These are phyloP conservation scores for Telmatherina bonti DNA, from an alignment of 2,797 vertebrate species.

Conservation along the genomic window DNA sequence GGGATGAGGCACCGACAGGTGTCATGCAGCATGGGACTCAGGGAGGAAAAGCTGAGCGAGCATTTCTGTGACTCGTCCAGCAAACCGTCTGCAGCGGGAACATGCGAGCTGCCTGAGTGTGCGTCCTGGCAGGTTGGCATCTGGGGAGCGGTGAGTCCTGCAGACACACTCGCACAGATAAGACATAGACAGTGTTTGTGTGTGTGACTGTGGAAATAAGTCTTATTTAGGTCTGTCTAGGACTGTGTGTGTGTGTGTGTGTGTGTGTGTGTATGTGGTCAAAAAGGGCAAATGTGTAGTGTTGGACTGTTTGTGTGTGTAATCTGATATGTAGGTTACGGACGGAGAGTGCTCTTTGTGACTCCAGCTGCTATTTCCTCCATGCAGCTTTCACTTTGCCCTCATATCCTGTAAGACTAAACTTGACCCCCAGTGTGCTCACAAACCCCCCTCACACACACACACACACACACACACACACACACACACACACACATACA, in stretches of 20 bases:
- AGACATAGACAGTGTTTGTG: slow-evolving; percentile 36
- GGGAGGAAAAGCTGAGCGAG: slow-evolving; percentile 86
- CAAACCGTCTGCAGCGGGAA: slow-evolving; percentile 84
- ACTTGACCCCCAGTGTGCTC: slow-evolving; percentile 45
- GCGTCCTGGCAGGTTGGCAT: slow-evolving; percentile 92
- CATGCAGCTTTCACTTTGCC: slow-evolving; percentile 62
- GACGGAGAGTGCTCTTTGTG: slow-evolving; percentile 54
- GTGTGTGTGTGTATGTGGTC: slow-evolving; percentile 43
- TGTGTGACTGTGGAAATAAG: slow-evolving; percentile 62
- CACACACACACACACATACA: slow-evolving; percentile 12
- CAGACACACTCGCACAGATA: slow-evolving; percentile 17
- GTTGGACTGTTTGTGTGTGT: slow-evolving; percentile 38
- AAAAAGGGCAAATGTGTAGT: slow-evolving; percentile 43
- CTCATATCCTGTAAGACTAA: slow-evolving; percentile 76
- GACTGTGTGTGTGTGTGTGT: slow-evolving; percentile 30
- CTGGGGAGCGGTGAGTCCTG: slow-evolving; percentile 92
- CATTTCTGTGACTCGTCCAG: slow-evolving; percentile 85
- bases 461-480: too few species aligned
- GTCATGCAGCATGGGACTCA: slow-evolving; percentile 82
- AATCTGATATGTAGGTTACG: slow-evolving; percentile 64
- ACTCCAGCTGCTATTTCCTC: slow-evolving; percentile 77
- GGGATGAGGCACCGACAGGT: slow-evolving; percentile 89
- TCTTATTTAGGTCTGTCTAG: slow-evolving; percentile 61
- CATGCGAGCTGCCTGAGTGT: slow-evolving; percentile 89
- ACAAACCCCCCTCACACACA: not conserved